Evolutionary conservation across 2,113 vertebrate genomes (phyloP), one percentile per base, ranked within the genome.

Genomic region (Epinephelus moara): DNA sequence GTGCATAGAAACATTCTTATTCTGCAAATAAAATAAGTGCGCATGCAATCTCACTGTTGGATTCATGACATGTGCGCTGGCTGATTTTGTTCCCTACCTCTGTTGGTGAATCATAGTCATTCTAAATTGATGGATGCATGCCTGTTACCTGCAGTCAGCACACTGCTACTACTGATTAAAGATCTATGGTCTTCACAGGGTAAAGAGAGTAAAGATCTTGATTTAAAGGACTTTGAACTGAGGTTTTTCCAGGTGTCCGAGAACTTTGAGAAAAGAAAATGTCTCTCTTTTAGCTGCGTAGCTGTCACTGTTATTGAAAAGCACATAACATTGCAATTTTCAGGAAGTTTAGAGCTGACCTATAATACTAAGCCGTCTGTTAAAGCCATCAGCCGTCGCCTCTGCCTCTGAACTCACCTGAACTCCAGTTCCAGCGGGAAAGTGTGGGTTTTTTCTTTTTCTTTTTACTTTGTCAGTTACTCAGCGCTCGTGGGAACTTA

Each of bases 351-450:
- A 4, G 10, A 25, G 57, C 33, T 64, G 69, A 75, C 23, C 15
- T 25, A 3, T 15, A 55, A 47, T 45, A 19, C 21, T 27, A 2
- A 30, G 11, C 6, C 18, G 21, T 70, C 79, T 88, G 82, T 56
- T 73, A 75, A 81, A 89, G 68, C 61, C 37, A 71, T 89, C 30
- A 76, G 49, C 61, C 1, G 12, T 25, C 33, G 7, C 40, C 30
- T 61, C n/a, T 42, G 23, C 52, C 18, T 49, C 37, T 8, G 12
- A 23, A 47, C 19, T 80, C 52, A 68, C 6, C 50, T 75, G 47
- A 64, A 49, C 4, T 0, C 19, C 69, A 13, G 55, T 63, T 81
- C 6, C 61, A 77, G 23, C 85, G 64, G 89, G 75, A 72, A 85
- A 52, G 64, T 18, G 81, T 78, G 70, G 86, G 85, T 12, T 80